phyloP scores from a whole-genome alignment of 2,888 invertebrate genomes.

The Andricus curvator region DNA sequence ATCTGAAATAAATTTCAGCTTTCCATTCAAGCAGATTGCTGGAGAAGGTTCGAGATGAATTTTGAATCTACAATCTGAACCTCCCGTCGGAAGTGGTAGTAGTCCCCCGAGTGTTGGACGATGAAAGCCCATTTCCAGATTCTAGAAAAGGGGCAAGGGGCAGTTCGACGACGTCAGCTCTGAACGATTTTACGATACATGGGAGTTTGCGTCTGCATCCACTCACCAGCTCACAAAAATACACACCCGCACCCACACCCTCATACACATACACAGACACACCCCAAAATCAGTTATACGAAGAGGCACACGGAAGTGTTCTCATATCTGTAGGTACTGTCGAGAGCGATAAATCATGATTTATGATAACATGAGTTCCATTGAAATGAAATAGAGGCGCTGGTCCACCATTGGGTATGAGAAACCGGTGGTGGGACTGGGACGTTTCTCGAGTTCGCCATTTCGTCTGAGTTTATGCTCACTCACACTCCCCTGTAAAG shows the following conservation, averaged over 20 bases:
- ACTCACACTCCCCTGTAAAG: constrained; percentile 8
- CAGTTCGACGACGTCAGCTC: background rate
- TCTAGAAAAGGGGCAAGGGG: background rate
- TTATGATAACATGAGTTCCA: constrained; percentile 64
- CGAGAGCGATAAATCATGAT: constrained; percentile 61
- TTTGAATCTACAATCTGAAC: constrained; percentile 15
- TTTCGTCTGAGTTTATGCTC: constrained; percentile 55
- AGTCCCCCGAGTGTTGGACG: constrained; percentile 23
- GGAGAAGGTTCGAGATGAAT: background rate
- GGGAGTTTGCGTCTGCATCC: background rate
- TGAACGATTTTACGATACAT: constrained; percentile 18
- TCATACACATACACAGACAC: too few species aligned
- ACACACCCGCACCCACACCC: background rate
- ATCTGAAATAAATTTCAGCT: constrained; percentile 26
- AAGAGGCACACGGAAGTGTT: constrained; percentile 19
- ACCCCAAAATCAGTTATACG: background rate
- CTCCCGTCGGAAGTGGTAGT: background rate
- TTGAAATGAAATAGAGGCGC: constrained; percentile 64
- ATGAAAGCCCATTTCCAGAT: constrained; percentile 33
- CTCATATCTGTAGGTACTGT: constrained; percentile 11
- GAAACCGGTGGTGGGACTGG: constrained; percentile 46
- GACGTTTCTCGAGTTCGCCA: constrained; percentile 47
- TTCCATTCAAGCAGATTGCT: background rate
- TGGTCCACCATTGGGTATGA: constrained; percentile 58
- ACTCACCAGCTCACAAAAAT: background rate